Conservation (phyloP, 2,113 vertebrate genomes). For the Pleuronectes platessa region DNA sequence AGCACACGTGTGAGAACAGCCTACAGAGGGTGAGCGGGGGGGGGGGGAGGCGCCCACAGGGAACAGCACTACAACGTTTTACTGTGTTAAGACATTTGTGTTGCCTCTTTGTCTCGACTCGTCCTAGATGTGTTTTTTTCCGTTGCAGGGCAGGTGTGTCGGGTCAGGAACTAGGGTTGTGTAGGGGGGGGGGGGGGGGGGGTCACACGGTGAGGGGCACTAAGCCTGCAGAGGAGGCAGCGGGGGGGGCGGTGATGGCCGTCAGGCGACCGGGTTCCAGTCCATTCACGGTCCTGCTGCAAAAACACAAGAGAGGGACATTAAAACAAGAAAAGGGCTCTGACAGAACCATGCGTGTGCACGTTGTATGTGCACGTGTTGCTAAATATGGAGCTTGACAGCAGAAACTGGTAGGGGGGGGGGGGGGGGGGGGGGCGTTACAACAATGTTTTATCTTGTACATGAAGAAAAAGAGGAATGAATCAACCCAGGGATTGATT, state of each 20-base stretch:
- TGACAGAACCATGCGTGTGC: background rate
- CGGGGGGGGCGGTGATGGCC: constrained; percentile 83
- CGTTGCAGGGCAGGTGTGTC: too few relatives aligned
- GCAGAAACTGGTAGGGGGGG: too few relatives aligned
- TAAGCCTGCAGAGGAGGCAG: constrained; percentile 86
- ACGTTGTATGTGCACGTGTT: background rate
- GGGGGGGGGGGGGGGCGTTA: too few relatives aligned
- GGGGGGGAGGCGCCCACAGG: background rate
- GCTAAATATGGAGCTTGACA: too few relatives aligned
- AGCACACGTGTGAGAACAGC: constrained; percentile 37
- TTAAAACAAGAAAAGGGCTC: background rate
- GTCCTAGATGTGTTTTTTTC: constrained; percentile 1
- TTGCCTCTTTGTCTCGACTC: constrained; percentile 11
- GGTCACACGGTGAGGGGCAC: constrained; percentile 90
- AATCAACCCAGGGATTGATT: too few relatives aligned
- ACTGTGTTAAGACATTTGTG: constrained; percentile 33
- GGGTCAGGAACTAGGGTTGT: background rate
- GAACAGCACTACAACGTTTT: background rate
- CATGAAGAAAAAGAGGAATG: too few relatives aligned
- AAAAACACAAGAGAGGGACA: background rate
- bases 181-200: background rate
- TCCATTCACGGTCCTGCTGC: constrained; percentile 87
- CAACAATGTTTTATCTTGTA: too few relatives aligned
- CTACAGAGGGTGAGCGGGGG: background rate
- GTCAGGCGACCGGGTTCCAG: constrained; percentile 85